Evolutionary conservation across 1,140 invertebrate species (phyloP).

Genomic region (silkworm (Bombyx mori)): ASM3026992v2 NC_085107.1:2085001-2085500

Average conservation of each 20-base stretch:
- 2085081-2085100: background rate
- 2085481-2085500: too few relatives aligned
- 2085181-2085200: conserved; percentile 47
- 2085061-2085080: background rate
- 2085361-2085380: background rate
- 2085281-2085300: conserved; percentile 26
- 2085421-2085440: background rate
- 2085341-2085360: background rate
- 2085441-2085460: background rate
- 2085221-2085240: conserved; percentile 50
- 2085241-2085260: conserved; percentile 47
- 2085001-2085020: too few relatives aligned
- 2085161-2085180: conserved; percentile 56
- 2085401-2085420: background rate
- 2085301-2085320: conserved; percentile 47
- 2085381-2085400: conserved; percentile 1
- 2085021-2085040: too few relatives aligned
- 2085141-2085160: conserved; percentile 67
- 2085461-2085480: too few relatives aligned
- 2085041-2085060: background rate
- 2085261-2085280: conserved; percentile 44
- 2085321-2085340: conserved; percentile 26
- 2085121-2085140: conserved; percentile 69
- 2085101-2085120: conserved; percentile 58
- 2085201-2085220: conserved; percentile 33